These are phyloP conservation scores for Poicephalus gulielmi DNA, from an alignment of 2,113 vertebrate species.

Conservation along the genomic window DNA sequence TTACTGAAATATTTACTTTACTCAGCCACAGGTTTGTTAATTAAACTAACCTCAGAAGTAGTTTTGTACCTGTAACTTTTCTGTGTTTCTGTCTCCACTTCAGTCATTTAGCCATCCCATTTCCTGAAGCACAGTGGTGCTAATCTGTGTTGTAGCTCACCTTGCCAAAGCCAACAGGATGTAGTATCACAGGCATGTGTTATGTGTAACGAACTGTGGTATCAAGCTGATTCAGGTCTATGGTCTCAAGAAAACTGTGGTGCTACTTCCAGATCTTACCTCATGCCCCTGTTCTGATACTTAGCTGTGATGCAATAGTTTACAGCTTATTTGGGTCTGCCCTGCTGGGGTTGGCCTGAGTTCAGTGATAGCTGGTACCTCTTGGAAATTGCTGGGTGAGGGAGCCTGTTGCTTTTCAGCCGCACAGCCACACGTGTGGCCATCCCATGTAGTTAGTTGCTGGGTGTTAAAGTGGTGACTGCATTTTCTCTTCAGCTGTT, in stretches of 20 bases:
- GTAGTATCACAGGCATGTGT: background rate
- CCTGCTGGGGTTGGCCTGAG: background rate
- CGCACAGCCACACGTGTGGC: background rate
- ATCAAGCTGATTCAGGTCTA: background rate
- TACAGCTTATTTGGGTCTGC: background rate
- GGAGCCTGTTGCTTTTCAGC: background rate
- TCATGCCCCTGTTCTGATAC: background rate
- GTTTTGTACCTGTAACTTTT: background rate
- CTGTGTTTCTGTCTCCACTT: background rate
- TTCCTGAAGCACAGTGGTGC: background rate
- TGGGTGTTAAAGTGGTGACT: background rate
- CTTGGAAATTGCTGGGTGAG: background rate
- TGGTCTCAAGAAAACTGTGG: background rate
- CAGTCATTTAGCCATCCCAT: background rate
- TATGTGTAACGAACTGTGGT: background rate
- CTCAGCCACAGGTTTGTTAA: background rate
- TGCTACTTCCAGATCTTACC: background rate
- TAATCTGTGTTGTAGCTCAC: background rate
- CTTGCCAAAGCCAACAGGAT: background rate
- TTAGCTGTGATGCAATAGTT: background rate
- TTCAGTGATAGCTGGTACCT: background rate
- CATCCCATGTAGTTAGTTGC: background rate
- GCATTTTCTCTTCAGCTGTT: constrained; percentile 26
- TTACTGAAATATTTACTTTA: background rate
- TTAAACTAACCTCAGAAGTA: background rate